Evolutionary conservation across 2,113 vertebrate species (phyloP), one percentile per base, ranked within the genome.

Genomic region (Melospiza melodia): DNA sequence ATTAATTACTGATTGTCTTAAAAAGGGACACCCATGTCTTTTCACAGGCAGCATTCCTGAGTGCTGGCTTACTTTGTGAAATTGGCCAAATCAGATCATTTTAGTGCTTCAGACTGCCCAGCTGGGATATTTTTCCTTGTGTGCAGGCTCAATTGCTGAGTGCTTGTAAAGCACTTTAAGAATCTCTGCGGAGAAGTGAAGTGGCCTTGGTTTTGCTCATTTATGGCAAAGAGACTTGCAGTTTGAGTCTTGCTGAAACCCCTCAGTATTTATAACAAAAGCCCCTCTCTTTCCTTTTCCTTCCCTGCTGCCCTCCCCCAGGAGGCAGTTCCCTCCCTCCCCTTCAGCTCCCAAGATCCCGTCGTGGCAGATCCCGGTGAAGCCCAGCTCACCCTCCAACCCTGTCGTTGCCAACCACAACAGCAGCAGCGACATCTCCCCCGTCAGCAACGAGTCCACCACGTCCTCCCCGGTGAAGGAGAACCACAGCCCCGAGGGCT

Each of bases 341-440:
- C 99, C 99, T 3, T 98, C 99, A 0, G 97, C 99, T 84, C 98
- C 99, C 10, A 99, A 99, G 98, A 99, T 99, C 96, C 99, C 99
- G 0, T 98, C 99, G 2, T 99, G 99, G 99, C 99, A 99, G 98
- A 99, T 99, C 93, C 99, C 99, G 0, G 97, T 99, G 93, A 99
- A 99, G 96, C 98, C 99, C 0, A 97, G 98, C 5, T 97, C 98
- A 0, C 97, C 98, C 41, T 98, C 99, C 82, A 97, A 96, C 97
- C 91, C 98, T 0, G 98, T 97, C 0, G 97, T 98, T 2, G 93
- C 96, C 96, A 99, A 98, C 97, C 99, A 99, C 96, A 99, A 99
- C 97, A 99, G 99, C 98, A 99, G 99, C 98, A 99, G 99, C 3
- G 99, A 99, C 98, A 99, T 99, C 98, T 99, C 99, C 0, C 99